Conservation (phyloP, 2,888 invertebrate genomes). For the Hedya salicella region DNA sequence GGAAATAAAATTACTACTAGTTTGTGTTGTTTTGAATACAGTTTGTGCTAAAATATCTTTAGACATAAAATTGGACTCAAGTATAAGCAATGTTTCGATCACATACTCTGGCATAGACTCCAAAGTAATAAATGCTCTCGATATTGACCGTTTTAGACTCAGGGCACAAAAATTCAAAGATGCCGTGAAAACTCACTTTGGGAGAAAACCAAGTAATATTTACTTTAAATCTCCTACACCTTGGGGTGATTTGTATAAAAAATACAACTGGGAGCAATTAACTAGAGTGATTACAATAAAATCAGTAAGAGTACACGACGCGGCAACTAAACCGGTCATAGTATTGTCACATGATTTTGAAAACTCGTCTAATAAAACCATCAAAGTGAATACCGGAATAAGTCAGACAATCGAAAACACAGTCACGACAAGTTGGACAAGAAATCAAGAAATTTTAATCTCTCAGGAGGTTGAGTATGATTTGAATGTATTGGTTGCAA, state of each 20-base stretch:
- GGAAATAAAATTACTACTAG: neutral
- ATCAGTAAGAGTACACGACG: conserved; percentile 57
- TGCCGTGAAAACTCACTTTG: conserved; percentile 60
- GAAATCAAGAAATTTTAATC: conserved; percentile 58
- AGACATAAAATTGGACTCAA: conserved; percentile 52
- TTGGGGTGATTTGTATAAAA: conserved; percentile 72
- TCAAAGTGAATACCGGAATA: conserved; percentile 73
- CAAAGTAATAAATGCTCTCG: conserved; percentile 56
- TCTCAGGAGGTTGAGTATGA: conserved; percentile 68
- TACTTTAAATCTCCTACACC: conserved; percentile 71
- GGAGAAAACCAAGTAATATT: conserved; percentile 56
- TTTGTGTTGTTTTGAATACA: conserved; percentile 11
- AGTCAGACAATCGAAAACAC: conserved; percentile 70
- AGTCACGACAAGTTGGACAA: conserved; percentile 65
- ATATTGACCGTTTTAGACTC: conserved; percentile 62
- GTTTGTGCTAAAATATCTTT: conserved; percentile 59
- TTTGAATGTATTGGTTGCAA: conserved; percentile 64
- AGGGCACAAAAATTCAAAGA: conserved; percentile 52
- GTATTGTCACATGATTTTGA: conserved; percentile 67
- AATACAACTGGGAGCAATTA: conserved; percentile 67
- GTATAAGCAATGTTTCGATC: conserved; percentile 52
- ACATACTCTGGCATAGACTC: conserved; percentile 59
- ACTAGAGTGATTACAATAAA: conserved; percentile 58
- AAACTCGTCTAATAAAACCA: conserved; percentile 62
- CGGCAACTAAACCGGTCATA: conserved; percentile 55